Percentiles rank a stretch among this genome's conserved stretches.
These are phyloP conservation scores for Sarcophaga variegata DNA, from an alignment of 2,888 invertebrate species.

Conservation along the genomic window DNA sequence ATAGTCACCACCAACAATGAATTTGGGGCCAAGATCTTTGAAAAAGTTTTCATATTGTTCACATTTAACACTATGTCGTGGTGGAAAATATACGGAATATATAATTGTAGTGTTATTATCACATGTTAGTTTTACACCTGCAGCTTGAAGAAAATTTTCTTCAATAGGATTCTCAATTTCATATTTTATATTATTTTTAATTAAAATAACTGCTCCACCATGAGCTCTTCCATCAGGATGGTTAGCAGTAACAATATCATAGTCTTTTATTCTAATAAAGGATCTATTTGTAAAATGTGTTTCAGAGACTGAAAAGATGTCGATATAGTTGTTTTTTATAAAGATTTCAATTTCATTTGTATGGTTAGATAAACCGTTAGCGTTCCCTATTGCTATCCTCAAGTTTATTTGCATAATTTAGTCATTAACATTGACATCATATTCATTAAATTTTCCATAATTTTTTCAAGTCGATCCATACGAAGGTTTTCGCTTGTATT, in stretches of 20 bases:
- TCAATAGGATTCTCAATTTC: constrained; percentile 12
- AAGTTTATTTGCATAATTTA: too few species aligned
- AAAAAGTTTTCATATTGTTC: constrained; percentile 45
- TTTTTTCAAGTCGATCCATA: too few species aligned
- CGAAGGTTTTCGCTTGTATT: neutral
- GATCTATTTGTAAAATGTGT: constrained; percentile 42
- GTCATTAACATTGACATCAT: too few species aligned
- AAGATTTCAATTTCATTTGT: constrained; percentile 47
- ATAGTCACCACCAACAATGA: constrained; percentile 63
- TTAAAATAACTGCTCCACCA: constrained; percentile 54
- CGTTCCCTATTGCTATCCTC: too few species aligned
- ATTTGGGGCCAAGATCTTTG: constrained; percentile 34
- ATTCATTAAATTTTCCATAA: too few species aligned
- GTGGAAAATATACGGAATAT: constrained; percentile 50
- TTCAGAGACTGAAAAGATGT: constrained; percentile 17
- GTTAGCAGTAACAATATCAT: constrained; percentile 42
- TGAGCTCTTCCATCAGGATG: constrained; percentile 61
- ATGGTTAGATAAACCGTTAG: constrained; percentile 31
- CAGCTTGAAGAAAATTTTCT: constrained; percentile 37
- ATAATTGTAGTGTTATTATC: constrained; percentile 9
- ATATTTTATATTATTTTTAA: constrained; percentile 51
- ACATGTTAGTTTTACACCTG: constrained; percentile 42
- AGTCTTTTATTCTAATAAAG: constrained; percentile 56
- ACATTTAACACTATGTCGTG: constrained; percentile 43
- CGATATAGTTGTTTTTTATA: constrained; percentile 28